Evolutionary conservation across 2,888 invertebrate genomes (phyloP).

Genomic region (Drosophila recens): DNA sequence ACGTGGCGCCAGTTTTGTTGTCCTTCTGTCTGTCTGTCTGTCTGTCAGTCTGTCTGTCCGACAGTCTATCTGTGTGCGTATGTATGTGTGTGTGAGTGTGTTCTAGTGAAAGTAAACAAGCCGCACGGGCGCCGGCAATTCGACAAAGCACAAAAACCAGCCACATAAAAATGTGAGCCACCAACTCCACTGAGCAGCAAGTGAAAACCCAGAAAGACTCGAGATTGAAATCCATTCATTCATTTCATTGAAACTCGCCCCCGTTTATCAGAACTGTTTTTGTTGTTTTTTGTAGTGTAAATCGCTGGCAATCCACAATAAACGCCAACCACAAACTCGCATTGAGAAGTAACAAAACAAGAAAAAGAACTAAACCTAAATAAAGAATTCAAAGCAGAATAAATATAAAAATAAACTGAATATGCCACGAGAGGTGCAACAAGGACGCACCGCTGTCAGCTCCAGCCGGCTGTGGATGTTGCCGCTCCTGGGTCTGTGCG

Average conservation of each 20-base stretch:
- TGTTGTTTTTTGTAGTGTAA: slow-evolving; percentile 48
- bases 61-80: background rate
- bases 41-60: background rate
- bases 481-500: slow-evolving; percentile 73
- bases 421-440: slow-evolving; percentile 54
- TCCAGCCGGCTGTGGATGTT: slow-evolving; percentile 57
- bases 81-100: slow-evolving; percentile 26
- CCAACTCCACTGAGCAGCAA: slow-evolving; percentile 12
- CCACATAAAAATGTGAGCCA: background rate
- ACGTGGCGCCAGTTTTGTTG: slow-evolving; percentile 41
- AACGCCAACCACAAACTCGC: slow-evolving; percentile 32
- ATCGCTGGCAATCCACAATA: slow-evolving; percentile 41
- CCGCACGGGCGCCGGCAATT: slow-evolving; percentile 63
- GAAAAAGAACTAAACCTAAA: slow-evolving; percentile 9
- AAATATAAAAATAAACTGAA: slow-evolving; percentile 17
- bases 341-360: slow-evolving; percentile 22
- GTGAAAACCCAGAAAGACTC: slow-evolving; percentile 20
- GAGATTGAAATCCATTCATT: slow-evolving; percentile 36
- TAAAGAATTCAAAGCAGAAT: slow-evolving; percentile 15
- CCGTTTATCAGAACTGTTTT: slow-evolving; percentile 30
- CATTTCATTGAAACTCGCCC: slow-evolving; percentile 27
- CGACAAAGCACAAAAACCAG: slow-evolving; percentile 22
- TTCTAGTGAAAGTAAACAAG: slow-evolving; percentile 70
- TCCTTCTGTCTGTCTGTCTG: background rate
- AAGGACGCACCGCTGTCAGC: slow-evolving; percentile 39